phyloP scores from a whole-genome alignment of 2,113 vertebrate species.

The Epinephelus cyanopodus region DNA sequence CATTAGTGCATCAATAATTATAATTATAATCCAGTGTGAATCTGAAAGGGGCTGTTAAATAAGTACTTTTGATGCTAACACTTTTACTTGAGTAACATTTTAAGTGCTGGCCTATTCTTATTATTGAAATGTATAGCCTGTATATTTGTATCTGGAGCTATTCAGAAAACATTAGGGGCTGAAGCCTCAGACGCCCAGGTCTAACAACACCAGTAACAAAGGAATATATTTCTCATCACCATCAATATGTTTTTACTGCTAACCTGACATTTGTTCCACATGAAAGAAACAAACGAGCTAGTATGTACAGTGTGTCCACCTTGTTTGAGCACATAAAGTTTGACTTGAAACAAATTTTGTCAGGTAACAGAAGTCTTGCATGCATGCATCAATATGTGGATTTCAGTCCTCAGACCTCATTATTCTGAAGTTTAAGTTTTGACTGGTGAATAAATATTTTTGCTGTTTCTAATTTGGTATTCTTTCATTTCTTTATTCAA shows the following conservation, averaged over 20 bases:
- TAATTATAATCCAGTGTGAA: too few species aligned
- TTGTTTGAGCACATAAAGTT: slow-evolving; percentile 29
- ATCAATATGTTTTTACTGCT: slow-evolving; percentile 20
- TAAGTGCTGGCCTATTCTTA: too few species aligned
- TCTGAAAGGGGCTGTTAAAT: too few species aligned
- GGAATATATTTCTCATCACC: slow-evolving; percentile 3
- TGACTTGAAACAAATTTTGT: slow-evolving; percentile 4
- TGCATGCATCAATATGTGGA: slow-evolving; percentile 27
- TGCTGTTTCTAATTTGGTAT: slow-evolving; percentile 58
- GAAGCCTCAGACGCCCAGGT: too few species aligned
- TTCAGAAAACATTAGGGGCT: too few species aligned
- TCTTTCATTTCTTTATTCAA: background rate
- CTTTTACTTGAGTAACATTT: too few species aligned
- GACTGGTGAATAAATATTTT: slow-evolving; percentile 76
- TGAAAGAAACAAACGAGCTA: slow-evolving; percentile 14
- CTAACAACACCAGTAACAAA: background rate
- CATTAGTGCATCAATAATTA: too few species aligned
- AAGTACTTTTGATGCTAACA: too few species aligned
- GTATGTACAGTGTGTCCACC: slow-evolving; percentile 21
- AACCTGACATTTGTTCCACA: background rate
- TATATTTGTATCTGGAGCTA: too few species aligned
- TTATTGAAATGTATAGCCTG: too few species aligned
- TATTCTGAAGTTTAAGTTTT: slow-evolving; percentile 63
- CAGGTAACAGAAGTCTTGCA: slow-evolving; percentile 39
- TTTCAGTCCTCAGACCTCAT: slow-evolving; percentile 48